phyloP scores from a whole-genome alignment of 2,113 vertebrate species.

The Falcunculus frontatus region DNA sequence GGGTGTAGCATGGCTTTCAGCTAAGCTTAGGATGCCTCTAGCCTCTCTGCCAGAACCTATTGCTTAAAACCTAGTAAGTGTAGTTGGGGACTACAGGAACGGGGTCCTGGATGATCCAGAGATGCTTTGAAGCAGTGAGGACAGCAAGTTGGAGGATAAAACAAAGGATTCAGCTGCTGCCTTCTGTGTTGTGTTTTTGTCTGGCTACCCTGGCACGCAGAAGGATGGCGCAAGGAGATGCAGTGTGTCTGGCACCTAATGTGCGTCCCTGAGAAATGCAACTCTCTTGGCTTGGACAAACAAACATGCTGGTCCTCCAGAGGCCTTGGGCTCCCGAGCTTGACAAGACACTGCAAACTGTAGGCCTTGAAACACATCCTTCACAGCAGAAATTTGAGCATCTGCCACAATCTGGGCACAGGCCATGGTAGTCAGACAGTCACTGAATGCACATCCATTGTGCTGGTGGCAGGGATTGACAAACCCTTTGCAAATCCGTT shows the following conservation, averaged over 20 bases:
- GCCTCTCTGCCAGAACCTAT: not conserved
- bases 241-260: accelerated
- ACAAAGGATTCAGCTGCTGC: not conserved
- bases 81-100: not conserved
- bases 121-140: not conserved
- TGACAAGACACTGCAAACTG: not conserved
- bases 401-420: not conserved
- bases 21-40: not conserved
- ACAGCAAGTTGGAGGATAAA: not conserved
- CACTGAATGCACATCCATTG: not conserved
- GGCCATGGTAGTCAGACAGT: accelerated
- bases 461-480: accelerated
- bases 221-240: not conserved
- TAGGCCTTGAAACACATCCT: not conserved
- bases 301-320: not conserved
- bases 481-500: not conserved
- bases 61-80: not conserved
- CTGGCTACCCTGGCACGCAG: not conserved
- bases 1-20: not conserved
- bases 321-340: not conserved
- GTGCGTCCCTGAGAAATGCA: not conserved
- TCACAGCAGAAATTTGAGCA: not conserved
- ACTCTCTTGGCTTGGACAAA: not conserved
- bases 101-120: not conserved
- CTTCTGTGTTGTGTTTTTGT: not conserved